Evolutionary conservation across 1,140 invertebrate species (phyloP).

Genomic region (Drosophila quadrilineata): DNA sequence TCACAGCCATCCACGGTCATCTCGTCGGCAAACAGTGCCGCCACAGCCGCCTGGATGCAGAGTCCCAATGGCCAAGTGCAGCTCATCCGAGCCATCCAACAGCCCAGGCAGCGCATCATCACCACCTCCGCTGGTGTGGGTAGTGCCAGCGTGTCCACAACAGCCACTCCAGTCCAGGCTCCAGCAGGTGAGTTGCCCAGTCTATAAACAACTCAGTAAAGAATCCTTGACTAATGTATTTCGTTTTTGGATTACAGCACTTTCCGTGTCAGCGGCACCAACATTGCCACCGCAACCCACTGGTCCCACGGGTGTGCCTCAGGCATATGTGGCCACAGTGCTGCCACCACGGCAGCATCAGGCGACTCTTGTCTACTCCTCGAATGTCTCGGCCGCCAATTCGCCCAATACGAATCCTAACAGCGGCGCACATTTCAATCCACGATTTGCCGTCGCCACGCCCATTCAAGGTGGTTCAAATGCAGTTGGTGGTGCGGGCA

Average conservation of each 20-base stretch:
- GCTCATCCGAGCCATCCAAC: conserved; percentile 73
- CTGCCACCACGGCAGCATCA: conserved; percentile 75
- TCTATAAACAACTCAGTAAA: background rate
- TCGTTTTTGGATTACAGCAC: background rate
- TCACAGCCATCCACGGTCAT: conserved; percentile 76
- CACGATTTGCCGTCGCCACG: conserved; percentile 75
- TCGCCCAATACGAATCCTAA: conserved; percentile 47
- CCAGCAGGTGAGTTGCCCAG: conserved; percentile 33
- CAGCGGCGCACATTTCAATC: conserved; percentile 68
- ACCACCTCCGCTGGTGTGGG: conserved; percentile 63
- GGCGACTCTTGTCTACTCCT: conserved; percentile 78
- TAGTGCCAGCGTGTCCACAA: conserved; percentile 47
- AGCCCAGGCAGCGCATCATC: conserved; percentile 69
- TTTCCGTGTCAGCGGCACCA: conserved; percentile 53
- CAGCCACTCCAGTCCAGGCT: conserved; percentile 54
- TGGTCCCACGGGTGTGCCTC: conserved; percentile 50
- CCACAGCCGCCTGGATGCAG: conserved; percentile 74
- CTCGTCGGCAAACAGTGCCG: conserved; percentile 64
- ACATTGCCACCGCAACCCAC: conserved; percentile 29
- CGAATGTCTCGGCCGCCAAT: conserved; percentile 45
- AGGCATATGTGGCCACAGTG: conserved; percentile 77
- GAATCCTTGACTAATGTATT: too few species aligned
- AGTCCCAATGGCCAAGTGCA: conserved; percentile 69
- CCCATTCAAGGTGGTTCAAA: conserved; percentile 26
- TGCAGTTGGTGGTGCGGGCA: conserved; percentile 27